Evolutionary conservation across 2,888 invertebrate genomes (phyloP), one percentile per base, ranked within the genome.

Genomic region (Dasypolia templi): DNA sequence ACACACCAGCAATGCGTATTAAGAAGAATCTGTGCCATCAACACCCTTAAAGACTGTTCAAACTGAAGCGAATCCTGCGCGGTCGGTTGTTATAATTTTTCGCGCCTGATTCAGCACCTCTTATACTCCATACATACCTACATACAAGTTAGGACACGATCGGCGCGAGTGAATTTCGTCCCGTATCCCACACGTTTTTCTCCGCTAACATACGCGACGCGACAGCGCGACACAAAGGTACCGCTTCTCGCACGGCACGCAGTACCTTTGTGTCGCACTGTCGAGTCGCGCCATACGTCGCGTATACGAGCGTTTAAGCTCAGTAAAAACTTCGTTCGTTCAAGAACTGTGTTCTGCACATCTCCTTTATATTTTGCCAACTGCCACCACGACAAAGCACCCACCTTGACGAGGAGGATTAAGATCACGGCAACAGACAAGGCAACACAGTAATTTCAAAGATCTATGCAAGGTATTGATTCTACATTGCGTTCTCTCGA

Each of bases 1-100:
- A 55, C 39, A 42, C 19, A 55, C 44, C 51, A 64, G 29, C n/a
- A 44, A 35, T 22, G 39, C 32, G 11, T 58, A 44, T 51, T 73
- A 32, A 32, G 19, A n/a, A 32, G 29, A 5, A 26, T 35, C 22
- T 1, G 26, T 49, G 26, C 6, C 19, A 14, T 44, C 11, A 63
- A 11, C 62, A 62, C 17, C 42, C 63, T 17, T 17, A 61, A 29
- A 17, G 22, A 32, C 12, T 32, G 56, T 11, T 56, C 22, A 58
- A 49, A 64, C 55, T 12, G 4, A n/a, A 7, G 55, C 2, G 11
- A 35, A 32, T 35, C n/a, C 11, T 14, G 12, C 26, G 12, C 7
- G 58, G 19, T 35, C 32, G 11, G 3, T 64, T 49, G 12, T 32
- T 32, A 11, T 56, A 56, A 19, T 56, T 9, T 19, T n/a, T 51